Evolutionary conservation across 2,888 invertebrate species (phyloP).

Genomic region (Yponomeuta sedellus): DNA sequence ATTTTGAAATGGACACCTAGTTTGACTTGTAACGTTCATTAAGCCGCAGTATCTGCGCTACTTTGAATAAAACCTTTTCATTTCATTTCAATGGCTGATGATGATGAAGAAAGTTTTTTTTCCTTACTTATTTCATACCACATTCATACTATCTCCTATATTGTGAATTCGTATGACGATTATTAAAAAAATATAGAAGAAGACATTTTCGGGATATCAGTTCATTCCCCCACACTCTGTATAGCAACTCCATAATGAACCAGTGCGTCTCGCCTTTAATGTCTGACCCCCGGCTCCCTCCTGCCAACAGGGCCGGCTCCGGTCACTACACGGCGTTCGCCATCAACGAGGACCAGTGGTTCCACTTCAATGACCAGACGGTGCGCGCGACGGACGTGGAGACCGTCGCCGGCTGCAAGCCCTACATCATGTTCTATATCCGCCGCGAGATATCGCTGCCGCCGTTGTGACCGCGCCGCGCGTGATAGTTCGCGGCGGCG

Average conservation of each 20-base stretch:
- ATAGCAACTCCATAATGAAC: background rate
- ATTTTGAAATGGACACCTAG: too few species aligned
- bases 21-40: too few species aligned
- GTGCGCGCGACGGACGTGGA: slow-evolving; percentile 82
- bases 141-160: too few species aligned
- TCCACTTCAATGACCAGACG: slow-evolving; percentile 90
- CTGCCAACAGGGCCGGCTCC: slow-evolving; percentile 80
- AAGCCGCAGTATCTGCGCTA: too few species aligned
- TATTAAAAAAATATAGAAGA: background rate
- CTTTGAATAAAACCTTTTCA: too few species aligned
- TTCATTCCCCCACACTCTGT: background rate
- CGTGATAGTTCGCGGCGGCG: slow-evolving; percentile 6
- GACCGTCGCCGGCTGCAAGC: slow-evolving; percentile 85
- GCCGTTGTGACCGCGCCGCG: slow-evolving; percentile 18
- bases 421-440: slow-evolving; percentile 91
- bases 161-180: background rate
- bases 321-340: slow-evolving; percentile 93
- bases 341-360: slow-evolving; percentile 87
- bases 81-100: too few species aligned
- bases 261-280: background rate
- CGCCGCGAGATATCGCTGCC: slow-evolving; percentile 77
- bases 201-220: too few species aligned
- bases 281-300: background rate
- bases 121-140: too few species aligned
- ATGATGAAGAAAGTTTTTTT: too few species aligned